A percentile compares a stretch with the other conserved stretches of the same genome.
These are phyloP conservation scores for Lepisosteus oculatus DNA, from an alignment of 2,113 vertebrate species.

Conservation along the genomic window DNA sequence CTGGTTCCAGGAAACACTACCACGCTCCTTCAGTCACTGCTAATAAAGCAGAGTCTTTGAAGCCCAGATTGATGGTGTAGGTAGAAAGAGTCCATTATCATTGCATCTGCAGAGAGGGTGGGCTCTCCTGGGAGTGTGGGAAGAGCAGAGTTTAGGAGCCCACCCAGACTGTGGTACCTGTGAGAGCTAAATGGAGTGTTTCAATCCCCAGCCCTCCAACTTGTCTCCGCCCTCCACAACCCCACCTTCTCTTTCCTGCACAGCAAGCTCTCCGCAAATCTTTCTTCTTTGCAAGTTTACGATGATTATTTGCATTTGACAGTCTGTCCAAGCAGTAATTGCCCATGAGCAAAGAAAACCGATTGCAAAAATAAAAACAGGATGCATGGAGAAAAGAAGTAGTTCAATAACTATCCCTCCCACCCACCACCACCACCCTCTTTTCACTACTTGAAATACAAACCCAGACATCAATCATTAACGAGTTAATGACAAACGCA, in stretches of 20 bases:
- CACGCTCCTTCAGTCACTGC: neutral
- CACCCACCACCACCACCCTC: slow-evolving; percentile 40
- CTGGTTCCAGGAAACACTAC: too few relatives aligned
- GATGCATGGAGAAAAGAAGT: slow-evolving; percentile 40
- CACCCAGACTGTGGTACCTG: slow-evolving; percentile 8
- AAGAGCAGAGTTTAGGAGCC: neutral
- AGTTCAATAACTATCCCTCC: slow-evolving; percentile 31
- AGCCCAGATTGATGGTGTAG: neutral
- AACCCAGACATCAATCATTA: slow-evolving; percentile 71
- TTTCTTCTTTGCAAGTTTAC: neutral
- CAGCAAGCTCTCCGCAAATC: neutral
- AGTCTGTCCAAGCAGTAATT: too few relatives aligned
- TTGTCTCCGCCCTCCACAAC: neutral
- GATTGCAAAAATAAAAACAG: slow-evolving; percentile 29
- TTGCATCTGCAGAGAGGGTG: neutral
- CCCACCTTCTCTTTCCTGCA: too few relatives aligned
- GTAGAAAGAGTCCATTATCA: neutral
- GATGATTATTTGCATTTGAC: too few relatives aligned
- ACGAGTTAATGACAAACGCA: slow-evolving; percentile 73
- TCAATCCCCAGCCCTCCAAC: neutral
- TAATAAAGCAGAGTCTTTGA: slow-evolving; percentile 11
- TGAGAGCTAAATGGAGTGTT: too few relatives aligned
- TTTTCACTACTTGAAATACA: slow-evolving; percentile 67
- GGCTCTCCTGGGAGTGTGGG: neutral
- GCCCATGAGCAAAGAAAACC: neutral